phyloP scores from a whole-genome alignment of 2,888 invertebrate species.

The Pristionchus arcanus region DNA sequence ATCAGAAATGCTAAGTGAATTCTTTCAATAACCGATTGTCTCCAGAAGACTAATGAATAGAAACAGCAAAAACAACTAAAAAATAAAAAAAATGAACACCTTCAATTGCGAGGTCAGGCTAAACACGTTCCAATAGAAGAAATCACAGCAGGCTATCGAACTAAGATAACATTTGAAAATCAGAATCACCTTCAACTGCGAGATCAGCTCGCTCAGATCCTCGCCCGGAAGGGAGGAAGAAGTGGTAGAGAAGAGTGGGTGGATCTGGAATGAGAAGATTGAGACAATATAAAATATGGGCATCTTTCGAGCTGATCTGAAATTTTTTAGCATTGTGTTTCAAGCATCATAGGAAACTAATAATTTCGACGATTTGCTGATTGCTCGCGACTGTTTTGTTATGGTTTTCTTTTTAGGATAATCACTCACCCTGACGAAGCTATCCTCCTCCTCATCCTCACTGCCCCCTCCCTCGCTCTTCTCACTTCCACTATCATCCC shows the following conservation, averaged over 20 bases:
- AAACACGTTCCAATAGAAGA: no score
- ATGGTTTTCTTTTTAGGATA: no score
- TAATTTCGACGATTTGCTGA: not conserved
- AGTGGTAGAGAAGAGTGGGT: constrained; percentile 18
- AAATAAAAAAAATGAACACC: no score
- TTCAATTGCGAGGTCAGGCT: no score
- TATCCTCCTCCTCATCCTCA: constrained; percentile 54
- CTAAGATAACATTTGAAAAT: not conserved
- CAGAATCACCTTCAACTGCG: constrained; percentile 16
- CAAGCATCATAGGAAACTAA: not conserved
- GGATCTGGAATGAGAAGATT: not conserved
- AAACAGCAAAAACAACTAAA: no score
- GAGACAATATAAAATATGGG: no score
- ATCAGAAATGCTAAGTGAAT: no score
- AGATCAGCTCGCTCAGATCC: constrained; percentile 28
- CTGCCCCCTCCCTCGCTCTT: constrained; percentile 25
- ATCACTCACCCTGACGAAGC: constrained; percentile 35
- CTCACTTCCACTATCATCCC: not conserved
- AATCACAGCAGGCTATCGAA: not conserved
- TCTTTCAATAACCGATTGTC: no score
- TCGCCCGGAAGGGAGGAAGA: not conserved
- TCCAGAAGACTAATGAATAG: no score
- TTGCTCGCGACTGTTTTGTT: no score
- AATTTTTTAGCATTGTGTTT: no score
- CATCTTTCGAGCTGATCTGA: not conserved